These are phyloP conservation scores for Steinernema hermaphroditum DNA, from an alignment of 2,888 invertebrate genomes.

Conservation along the genomic window DNA sequence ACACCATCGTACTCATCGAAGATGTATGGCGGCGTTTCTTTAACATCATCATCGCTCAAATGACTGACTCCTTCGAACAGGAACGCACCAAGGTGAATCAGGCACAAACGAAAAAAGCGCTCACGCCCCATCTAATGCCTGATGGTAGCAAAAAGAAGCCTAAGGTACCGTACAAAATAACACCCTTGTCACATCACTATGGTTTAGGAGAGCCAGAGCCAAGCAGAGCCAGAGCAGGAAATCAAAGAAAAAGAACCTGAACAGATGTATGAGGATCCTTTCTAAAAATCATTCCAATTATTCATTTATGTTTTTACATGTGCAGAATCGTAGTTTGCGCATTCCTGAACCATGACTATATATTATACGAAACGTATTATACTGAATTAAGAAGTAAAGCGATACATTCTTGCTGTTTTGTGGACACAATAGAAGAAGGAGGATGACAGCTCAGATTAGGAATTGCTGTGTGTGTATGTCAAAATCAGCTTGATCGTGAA, in stretches of 20 bases:
- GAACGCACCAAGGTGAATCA: slow-evolving; percentile 60
- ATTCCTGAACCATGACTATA: too few species aligned
- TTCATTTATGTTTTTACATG: too few species aligned
- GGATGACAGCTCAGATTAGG: too few species aligned
- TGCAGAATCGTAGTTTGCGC: too few species aligned
- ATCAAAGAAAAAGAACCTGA: slow-evolving; percentile 43
- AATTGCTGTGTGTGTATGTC: too few species aligned
- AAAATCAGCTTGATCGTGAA: too few species aligned
- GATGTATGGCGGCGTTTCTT: slow-evolving; percentile 64
- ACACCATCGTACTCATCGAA: slow-evolving; percentile 49
- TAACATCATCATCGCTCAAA: slow-evolving; percentile 51
- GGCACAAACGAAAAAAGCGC: slow-evolving; percentile 55
- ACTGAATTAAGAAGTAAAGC: too few species aligned
- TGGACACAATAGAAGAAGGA: too few species aligned
- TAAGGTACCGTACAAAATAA: slow-evolving; percentile 29
- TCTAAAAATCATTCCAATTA: slow-evolving; percentile 43
- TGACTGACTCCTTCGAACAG: slow-evolving; percentile 64
- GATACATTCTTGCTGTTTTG: too few species aligned
- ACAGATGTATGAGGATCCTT: slow-evolving; percentile 64
- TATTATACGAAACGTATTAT: too few species aligned
- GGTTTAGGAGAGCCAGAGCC: slow-evolving; percentile 60
- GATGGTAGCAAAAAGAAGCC: slow-evolving; percentile 55
- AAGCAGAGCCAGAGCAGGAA: slow-evolving; percentile 46
- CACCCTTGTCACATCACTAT: not conserved
- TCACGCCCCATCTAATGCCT: slow-evolving; percentile 64